phyloP scores from a whole-genome alignment of 2,113 vertebrate genomes.

The Corynorhinus townsendii region DNA sequence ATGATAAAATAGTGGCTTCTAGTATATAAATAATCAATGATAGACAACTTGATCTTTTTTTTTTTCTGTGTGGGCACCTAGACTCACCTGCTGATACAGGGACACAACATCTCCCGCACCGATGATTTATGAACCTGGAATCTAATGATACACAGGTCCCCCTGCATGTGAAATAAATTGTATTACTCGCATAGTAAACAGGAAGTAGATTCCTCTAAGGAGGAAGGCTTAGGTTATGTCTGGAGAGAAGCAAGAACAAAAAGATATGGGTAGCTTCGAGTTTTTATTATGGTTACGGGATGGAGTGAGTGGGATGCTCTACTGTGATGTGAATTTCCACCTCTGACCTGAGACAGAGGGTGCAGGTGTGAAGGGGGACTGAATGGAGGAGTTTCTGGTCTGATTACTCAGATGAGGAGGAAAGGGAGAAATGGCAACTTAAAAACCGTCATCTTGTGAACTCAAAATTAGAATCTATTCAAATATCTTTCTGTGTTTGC shows the following conservation, averaged over 20 bases:
- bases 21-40: background rate
- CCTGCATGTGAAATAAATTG: background rate
- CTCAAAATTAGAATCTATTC: background rate
- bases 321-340: background rate
- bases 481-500: background rate
- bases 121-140: background rate
- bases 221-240: background rate
- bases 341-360: background rate
- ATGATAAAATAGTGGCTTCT: background rate
- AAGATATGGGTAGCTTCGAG: fast-evolving
- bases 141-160: background rate
- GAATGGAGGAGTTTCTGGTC: background rate
- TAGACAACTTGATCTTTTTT: background rate
- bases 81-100: background rate
- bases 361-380: fast-evolving
- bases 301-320: fast-evolving
- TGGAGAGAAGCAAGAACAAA: background rate
- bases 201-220: background rate
- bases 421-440: background rate
- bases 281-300: background rate
- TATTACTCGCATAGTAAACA: background rate
- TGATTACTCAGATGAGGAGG: background rate
- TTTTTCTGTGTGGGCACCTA: background rate
- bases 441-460: background rate
- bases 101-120: background rate